Conservation (phyloP, 2,113 vertebrate species). For the Myrmecobius fasciatus region DNA sequence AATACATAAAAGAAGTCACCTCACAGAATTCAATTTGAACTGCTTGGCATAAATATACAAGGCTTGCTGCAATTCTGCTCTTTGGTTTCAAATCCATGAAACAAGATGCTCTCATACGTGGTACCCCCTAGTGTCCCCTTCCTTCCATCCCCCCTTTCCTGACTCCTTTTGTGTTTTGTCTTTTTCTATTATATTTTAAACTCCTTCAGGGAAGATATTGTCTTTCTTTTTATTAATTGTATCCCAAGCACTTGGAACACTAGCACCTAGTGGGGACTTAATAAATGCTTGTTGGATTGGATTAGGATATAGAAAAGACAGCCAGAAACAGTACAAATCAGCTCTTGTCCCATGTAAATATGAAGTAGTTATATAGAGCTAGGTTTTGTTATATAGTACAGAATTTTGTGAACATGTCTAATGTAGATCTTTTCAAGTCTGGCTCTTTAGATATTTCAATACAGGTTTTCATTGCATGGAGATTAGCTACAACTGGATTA, state of each 20-base stretch:
- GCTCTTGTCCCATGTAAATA: no score
- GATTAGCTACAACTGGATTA: background rate
- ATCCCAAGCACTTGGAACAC: background rate
- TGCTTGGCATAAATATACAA: background rate
- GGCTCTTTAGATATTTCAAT: no score
- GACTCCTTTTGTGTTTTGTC: background rate
- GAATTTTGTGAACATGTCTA: no score
- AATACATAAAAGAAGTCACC: background rate
- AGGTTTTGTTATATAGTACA: no score
- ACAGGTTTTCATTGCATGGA: no score
- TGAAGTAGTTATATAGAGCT: no score
- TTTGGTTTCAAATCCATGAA: background rate
- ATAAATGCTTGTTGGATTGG: no score
- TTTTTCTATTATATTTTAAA: background rate
- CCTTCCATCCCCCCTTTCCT: background rate
- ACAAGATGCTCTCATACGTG: background rate
- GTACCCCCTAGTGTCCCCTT: background rate
- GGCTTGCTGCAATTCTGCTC: background rate
- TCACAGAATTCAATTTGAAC: constrained; percentile 25
- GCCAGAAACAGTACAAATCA: background rate
- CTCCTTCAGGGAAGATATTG: background rate
- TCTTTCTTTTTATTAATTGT: background rate
- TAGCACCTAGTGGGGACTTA: background rate
- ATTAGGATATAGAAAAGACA: background rate
- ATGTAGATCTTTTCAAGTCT: no score